These are phyloP conservation scores for Hylyphantes graminicola DNA, from an alignment of 1,140 invertebrate genomes.

Conservation along the genomic window DNA sequence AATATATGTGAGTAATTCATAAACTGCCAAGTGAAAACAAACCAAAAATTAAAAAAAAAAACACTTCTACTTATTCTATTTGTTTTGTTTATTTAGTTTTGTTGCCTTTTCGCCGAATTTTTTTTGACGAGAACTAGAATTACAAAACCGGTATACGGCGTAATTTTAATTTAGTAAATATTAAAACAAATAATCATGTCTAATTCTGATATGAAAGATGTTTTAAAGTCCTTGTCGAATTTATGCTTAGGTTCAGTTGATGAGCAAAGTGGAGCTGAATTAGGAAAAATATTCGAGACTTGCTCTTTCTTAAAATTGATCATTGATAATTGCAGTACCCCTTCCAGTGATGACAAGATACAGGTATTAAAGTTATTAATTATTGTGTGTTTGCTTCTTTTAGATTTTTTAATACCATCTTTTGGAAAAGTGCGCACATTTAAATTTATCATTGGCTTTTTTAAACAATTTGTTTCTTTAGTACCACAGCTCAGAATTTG, in stretches of 20 bases:
- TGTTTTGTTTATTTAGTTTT: too few relatives aligned
- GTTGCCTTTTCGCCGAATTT: too few relatives aligned
- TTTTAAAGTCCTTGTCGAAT: background rate
- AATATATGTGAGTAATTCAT: too few relatives aligned
- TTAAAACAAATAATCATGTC: background rate
- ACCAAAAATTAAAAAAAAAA: too few relatives aligned
- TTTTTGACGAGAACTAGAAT: too few relatives aligned
- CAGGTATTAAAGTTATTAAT: background rate
- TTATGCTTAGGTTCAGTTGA: background rate
- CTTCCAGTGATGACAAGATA: conserved; percentile 11
- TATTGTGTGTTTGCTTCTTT: too few relatives aligned
- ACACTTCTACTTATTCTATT: too few relatives aligned
- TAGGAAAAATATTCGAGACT: conserved; percentile 20
- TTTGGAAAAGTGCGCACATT: too few relatives aligned
- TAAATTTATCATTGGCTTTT: too few relatives aligned
- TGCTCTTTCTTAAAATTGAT: background rate
- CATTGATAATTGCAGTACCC: background rate
- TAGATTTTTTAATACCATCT: too few relatives aligned
- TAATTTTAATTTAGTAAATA: background rate
- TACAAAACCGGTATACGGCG: too few relatives aligned
- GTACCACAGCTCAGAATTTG: background rate
- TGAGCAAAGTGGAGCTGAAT: conserved; percentile 5
- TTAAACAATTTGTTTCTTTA: background rate
- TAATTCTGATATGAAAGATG: background rate
- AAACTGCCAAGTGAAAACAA: too few relatives aligned